Evolutionary conservation across 2,888 invertebrate species (phyloP), one percentile per base, ranked within the genome.

Genomic region (Griposia aprilina): DNA sequence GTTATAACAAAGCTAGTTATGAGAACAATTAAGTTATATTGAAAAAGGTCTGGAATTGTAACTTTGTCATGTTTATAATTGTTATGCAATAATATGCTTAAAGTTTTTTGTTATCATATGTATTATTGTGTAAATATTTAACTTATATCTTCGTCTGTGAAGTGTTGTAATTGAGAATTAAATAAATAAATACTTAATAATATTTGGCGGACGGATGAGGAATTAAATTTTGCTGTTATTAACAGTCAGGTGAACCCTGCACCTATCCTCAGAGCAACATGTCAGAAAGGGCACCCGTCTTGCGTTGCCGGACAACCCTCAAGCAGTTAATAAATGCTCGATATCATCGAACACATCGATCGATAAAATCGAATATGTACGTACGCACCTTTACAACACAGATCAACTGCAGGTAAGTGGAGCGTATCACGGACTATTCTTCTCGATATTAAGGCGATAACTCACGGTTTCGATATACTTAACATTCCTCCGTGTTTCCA

Each of bases 401-500:
- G 83, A 85, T 89, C 86, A 88, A 86, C 83, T 48, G 80, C 69
- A 69, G 62, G 80, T 80, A 84, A 88, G 80, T 88, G 85, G 86
- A 88, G 88, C 89, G 86, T 86, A 86, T 84, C 87, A 60, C 48
- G 79, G 75, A 73, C 85, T 68, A 90, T 89, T 88, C 87, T 84
- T 88, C 76, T 66, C 78, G 62, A 83, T 82, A 87, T 83, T 67
- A 80, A 68, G 76, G 69, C 81, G 81, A 88, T 89, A 89, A 88
- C 80, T 89, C 88, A 89, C 84, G 68, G 78, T 74, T 81, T 76
- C 68, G 79, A 85, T 80, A 72, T 72, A 78, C 78, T 79, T 77
- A 69, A 81, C 83, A 82, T 89, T 83, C 82, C 86, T 80, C 69
- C 79, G 80, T 77, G 71, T 87, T 79, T 84, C 71, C 84, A 81